Evolutionary conservation across 2,797 vertebrate species (phyloP).

Genomic region (Aeoliscus strigatus): DNA sequence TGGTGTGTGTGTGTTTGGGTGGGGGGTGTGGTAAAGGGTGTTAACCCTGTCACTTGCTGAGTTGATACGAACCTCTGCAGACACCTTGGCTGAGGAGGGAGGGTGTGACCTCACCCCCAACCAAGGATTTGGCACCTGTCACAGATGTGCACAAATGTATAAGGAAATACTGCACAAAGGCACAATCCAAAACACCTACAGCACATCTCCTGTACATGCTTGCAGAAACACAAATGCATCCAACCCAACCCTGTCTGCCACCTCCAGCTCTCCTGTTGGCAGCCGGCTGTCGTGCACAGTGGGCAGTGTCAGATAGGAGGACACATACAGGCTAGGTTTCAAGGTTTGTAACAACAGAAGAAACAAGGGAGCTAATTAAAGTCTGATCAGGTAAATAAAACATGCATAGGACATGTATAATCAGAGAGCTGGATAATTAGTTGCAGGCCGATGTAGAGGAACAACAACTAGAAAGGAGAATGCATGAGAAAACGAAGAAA

Average conservation of each 20-base stretch:
- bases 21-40: slow-evolving; percentile 61
- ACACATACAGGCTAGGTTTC: slow-evolving; percentile 36
- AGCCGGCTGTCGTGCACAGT: slow-evolving; percentile 43
- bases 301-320: slow-evolving; percentile 43
- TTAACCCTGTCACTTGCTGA: slow-evolving; percentile 84
- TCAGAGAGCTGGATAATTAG: slow-evolving; percentile 49
- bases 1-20: slow-evolving; percentile 27
- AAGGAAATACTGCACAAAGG: slow-evolving; percentile 16
- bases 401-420: slow-evolving; percentile 59
- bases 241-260: slow-evolving; percentile 47
- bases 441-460: slow-evolving; percentile 46
- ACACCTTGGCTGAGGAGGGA: slow-evolving; percentile 65
- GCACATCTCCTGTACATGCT: too few species aligned
- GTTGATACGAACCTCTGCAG: slow-evolving; percentile 83
- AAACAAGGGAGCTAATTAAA: slow-evolving; percentile 62
- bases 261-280: slow-evolving; percentile 52
- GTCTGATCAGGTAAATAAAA: slow-evolving; percentile 67
- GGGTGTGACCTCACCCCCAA: slow-evolving; percentile 73
- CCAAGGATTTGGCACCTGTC: slow-evolving; percentile 61
- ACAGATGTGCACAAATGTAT: slow-evolving; percentile 37
- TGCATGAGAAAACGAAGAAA: background rate
- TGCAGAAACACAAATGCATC: slow-evolving; percentile 26
- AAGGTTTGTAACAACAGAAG: slow-evolving; percentile 52
- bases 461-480: slow-evolving; percentile 20
- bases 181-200: slow-evolving; percentile 25